Evolutionary conservation across 2,113 vertebrate genomes (phyloP).

Genomic region (Aplodontia rufa): DNA sequence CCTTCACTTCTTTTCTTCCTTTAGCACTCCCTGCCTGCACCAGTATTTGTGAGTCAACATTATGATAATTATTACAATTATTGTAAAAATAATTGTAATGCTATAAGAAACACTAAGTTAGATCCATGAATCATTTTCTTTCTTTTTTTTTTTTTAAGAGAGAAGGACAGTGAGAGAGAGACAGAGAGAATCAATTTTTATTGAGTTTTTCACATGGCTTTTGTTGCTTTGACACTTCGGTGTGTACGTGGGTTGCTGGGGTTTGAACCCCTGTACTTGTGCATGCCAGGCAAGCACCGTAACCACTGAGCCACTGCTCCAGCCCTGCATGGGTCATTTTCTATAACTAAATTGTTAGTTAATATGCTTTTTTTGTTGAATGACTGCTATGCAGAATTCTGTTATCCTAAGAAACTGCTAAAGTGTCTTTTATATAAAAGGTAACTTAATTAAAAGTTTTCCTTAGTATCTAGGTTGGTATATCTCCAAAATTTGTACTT

Average conservation of each 20-base stretch:
- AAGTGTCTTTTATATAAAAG: not conserved
- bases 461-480: not conserved
- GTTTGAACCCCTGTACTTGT: too few species aligned
- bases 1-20: not conserved
- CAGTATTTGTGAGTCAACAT: not conserved
- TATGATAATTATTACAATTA: too few species aligned
- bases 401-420: not conserved
- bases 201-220: too few species aligned
- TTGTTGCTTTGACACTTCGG: too few species aligned
- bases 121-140: not conserved
- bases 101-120: not conserved
- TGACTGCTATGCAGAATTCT: not conserved
- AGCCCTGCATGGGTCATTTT: not conserved
- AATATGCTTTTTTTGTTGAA: not conserved
- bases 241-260: too few species aligned
- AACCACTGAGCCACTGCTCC: too few species aligned
- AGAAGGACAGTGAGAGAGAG: too few species aligned
- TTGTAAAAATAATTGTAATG: too few species aligned
- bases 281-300: too few species aligned
- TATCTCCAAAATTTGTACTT: not conserved
- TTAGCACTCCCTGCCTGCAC: not conserved
- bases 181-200: too few species aligned
- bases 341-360: not conserved
- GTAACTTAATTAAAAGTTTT: not conserved
- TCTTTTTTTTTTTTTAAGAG: too few species aligned